Percentiles rank a stretch among this genome's conserved stretches.
These are phyloP conservation scores for Hydropotes inermis DNA, from an alignment of 2,113 vertebrate genomes.

Conservation along the genomic window DNA sequence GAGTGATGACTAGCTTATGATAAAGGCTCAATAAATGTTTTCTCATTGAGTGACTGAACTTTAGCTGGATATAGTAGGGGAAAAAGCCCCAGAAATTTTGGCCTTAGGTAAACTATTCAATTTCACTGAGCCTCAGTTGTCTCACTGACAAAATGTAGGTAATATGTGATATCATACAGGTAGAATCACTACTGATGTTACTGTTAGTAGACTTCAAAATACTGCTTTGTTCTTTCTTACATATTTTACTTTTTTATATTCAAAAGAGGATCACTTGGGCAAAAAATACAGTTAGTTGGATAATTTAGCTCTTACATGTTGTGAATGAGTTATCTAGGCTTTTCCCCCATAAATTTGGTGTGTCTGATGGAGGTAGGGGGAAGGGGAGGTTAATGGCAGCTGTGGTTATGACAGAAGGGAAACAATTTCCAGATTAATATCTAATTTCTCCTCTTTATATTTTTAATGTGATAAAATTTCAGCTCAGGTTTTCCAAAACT, in stretches of 20 bases:
- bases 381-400: neutral
- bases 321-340: neutral
- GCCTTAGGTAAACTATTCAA: neutral
- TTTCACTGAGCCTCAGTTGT: neutral
- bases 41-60: neutral
- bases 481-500: constrained; percentile 17
- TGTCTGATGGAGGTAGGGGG: neutral
- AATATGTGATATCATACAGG: neutral
- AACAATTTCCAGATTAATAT: neutral
- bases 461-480: neutral
- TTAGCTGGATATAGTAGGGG: neutral
- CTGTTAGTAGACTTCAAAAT: neutral
- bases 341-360: neutral
- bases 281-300: neutral
- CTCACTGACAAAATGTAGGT: neutral
- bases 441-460: neutral
- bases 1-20: neutral
- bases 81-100: neutral
- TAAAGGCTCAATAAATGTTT: neutral
- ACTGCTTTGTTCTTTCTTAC: neutral
- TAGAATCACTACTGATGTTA: neutral
- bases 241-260: constrained; percentile 10
- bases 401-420: neutral
- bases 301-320: neutral
- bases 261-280: neutral